A percentile compares a stretch with the other conserved stretches of the same genome.
Conservation (phyloP, 2,797 vertebrate species). For the Ceryle rudis region DNA sequence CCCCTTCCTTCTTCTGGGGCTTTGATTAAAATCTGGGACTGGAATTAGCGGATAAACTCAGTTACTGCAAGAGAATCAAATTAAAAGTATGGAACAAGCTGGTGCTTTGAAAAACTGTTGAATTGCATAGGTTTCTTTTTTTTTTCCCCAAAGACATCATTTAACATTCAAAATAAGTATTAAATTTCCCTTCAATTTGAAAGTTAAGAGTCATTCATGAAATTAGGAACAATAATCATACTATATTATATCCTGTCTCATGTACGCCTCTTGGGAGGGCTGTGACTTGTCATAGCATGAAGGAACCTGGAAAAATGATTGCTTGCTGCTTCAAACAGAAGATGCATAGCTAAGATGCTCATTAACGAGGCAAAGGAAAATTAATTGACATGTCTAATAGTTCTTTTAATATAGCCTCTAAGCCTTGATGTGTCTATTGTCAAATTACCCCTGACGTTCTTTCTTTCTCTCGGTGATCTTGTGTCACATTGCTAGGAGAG, state of each 20-base stretch:
- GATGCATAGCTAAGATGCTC: conserved; percentile 48
- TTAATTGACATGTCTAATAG: conserved; percentile 55
- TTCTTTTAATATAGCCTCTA: conserved; percentile 56
- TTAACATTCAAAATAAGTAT: conserved; percentile 33
- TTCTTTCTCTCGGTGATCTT: background rate
- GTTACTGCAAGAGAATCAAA: background rate
- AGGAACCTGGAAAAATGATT: conserved; percentile 49
- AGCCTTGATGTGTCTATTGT: conserved; percentile 54
- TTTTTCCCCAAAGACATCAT: background rate
- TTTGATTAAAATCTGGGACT: background rate
- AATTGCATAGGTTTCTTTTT: background rate
- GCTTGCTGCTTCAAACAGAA: conserved; percentile 52
- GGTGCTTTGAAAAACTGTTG: background rate
- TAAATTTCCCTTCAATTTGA: conserved; percentile 25
- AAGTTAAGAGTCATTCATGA: conserved; percentile 24
- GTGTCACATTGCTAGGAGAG: background rate
- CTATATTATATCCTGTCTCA: background rate
- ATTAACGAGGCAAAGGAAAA: conserved; percentile 64
- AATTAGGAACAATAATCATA: conserved; percentile 36
- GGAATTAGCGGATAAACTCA: background rate
- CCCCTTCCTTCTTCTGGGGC: background rate
- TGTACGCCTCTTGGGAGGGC: background rate
- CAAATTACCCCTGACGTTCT: background rate
- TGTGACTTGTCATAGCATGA: conserved; percentile 47
- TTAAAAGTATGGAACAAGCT: conserved; percentile 4